Evolutionary conservation across 2,113 vertebrate genomes (phyloP).

Genomic region (Caranx ignobilis): DNA sequence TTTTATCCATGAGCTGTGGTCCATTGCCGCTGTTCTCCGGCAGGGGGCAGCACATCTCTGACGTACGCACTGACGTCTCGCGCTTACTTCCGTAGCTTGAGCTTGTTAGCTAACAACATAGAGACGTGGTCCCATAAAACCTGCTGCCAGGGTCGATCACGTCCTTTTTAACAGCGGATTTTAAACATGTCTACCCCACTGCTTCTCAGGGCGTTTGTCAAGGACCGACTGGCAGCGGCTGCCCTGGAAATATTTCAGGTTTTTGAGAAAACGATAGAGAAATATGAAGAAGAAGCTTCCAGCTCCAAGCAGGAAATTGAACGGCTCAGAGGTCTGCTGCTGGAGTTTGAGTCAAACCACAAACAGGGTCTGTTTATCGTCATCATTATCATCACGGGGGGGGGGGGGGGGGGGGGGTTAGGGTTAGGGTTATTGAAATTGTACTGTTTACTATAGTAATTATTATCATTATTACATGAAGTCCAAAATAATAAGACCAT

Average conservation of each 20-base stretch:
- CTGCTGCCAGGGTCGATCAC: background rate
- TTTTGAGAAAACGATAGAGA: conserved; percentile 60
- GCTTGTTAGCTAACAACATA: conserved; percentile 37
- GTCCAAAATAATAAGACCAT: too few species aligned
- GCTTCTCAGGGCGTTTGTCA: conserved; percentile 57
- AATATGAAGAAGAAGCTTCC: conserved; percentile 71
- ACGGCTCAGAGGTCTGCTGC: conserved; percentile 56
- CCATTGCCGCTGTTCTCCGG: background rate
- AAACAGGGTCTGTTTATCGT: conserved; percentile 49
- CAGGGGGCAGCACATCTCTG: conserved; percentile 25
- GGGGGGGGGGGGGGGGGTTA: too few species aligned
- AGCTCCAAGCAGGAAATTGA: conserved; percentile 64
- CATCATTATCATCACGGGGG: background rate
- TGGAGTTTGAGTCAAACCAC: conserved; percentile 37
- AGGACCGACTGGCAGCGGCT: conserved; percentile 62
- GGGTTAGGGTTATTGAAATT: too few species aligned
- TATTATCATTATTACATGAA: too few species aligned
- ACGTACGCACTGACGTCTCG: background rate
- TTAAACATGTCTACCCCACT: conserved; percentile 57
- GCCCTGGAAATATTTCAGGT: conserved; percentile 70
- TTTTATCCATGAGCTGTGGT: too few species aligned
- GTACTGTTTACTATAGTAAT: too few species aligned
- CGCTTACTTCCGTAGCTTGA: conserved; percentile 52
- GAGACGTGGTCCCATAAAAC: background rate
- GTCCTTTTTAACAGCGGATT: background rate